Base-by-base conservation (phyloP, 2,888 invertebrate genomes). In the Neoitamus cyanurus region DNA sequence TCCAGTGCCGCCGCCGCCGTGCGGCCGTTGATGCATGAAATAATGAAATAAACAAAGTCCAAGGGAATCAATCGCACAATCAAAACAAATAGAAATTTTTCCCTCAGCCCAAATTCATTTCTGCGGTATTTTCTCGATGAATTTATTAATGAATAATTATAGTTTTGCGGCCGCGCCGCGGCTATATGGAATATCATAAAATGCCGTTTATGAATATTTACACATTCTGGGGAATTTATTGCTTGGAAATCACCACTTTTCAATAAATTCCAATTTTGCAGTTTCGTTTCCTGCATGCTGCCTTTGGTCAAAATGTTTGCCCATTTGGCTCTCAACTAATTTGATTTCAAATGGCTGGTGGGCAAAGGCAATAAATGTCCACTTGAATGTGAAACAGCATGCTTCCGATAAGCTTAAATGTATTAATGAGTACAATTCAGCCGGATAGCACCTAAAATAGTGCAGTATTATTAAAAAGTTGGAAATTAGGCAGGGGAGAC, bases 101-200 rank as follows among this genome's bases (percentile, higher is more conserved):
- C 58, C 20, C 20, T 25, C 20, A 20, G 25, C 3, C 25, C 2
- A 20, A 58, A 58, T 58, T 15, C 58, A 58, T 25, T 58, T 9
- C 58, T 9, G 20, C 20, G 20, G 25, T 58, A 9, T 58, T 58
- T 25, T 6, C 6, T 9, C 20, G 9, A 25, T 20, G 58, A 25
- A 58, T 58, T 58, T 58, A 58, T 58, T 58, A 58, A 58, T 58
- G 58, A 58, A 58, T 58, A 58, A 58, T 58, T 58, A 48, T 48
- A 48, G 48, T 58, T 58, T 9, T 48, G 20, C 20, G 58, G 58
- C 25, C 15, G 7, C 20, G 1, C 15, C n/a, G 42, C n/a, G 42
- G n/a, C 42, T 42, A 42, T 42, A 5, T n/a, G n/a, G n/a, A 15
- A 42, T 42, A n/a, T 42, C 58, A 11, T 25, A 58, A 20, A 58